These are phyloP conservation scores for Criorhina ranunculi DNA, from an alignment of 2,888 invertebrate species.

Conservation along the genomic window DNA sequence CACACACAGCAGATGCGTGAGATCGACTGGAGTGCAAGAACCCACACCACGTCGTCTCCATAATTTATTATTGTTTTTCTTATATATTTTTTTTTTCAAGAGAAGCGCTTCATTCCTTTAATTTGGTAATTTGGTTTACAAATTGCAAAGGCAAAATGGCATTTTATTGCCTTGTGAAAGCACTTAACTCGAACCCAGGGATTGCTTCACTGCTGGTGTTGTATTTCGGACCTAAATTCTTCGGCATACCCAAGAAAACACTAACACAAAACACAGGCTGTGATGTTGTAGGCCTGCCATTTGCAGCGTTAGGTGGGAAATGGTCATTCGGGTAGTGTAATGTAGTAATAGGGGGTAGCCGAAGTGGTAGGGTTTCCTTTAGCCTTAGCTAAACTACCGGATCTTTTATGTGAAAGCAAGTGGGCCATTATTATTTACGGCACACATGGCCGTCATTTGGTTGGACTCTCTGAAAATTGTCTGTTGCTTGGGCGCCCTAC, in stretches of 20 bases:
- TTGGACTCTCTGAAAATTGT: constrained; percentile 64
- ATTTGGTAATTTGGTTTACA: constrained; percentile 75
- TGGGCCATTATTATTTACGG: constrained; percentile 76
- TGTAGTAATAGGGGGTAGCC: constrained; percentile 44
- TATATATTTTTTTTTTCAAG: constrained; percentile 34
- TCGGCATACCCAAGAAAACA: constrained; percentile 38
- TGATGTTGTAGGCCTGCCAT: constrained; percentile 55
- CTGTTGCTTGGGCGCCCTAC: constrained; percentile 65
- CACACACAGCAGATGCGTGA: constrained; percentile 42
- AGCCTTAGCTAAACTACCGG: constrained; percentile 63
- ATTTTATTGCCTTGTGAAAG: constrained; percentile 76
- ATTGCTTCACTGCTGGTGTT: constrained; percentile 61
- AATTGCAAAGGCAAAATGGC: constrained; percentile 74
- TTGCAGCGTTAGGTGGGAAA: constrained; percentile 66
- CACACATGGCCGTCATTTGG: constrained; percentile 76
- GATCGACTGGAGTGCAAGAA: constrained; percentile 48
- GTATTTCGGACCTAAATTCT: constrained; percentile 68
- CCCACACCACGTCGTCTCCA: constrained; percentile 57
- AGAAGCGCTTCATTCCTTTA: constrained; percentile 69
- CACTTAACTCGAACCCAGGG: constrained; percentile 73
- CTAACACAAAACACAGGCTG: constrained; percentile 40
- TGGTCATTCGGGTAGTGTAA: constrained; percentile 63
- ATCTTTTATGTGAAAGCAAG: constrained; percentile 75
- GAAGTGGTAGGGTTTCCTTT: constrained; percentile 54
- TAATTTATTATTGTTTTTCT: constrained; percentile 67